These are phyloP conservation scores for Gobionotothen gibberifrons DNA, from an alignment of 2,797 vertebrate species.

Conservation along the genomic window DNA sequence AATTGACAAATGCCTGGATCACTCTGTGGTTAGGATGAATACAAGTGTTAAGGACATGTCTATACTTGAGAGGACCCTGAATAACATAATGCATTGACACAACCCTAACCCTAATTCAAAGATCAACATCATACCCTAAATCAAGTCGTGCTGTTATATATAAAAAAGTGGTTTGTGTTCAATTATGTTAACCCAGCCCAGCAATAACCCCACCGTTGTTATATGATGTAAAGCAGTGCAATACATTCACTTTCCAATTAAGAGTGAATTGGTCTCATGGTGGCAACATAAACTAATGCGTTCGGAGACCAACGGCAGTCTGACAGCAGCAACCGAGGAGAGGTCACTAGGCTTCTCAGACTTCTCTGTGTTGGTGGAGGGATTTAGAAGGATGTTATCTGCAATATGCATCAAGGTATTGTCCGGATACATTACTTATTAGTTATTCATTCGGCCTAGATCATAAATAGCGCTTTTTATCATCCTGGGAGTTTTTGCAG, in stretches of 20 bases:
- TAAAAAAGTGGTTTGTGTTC: conserved; percentile 14
- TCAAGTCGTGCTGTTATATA: neutral
- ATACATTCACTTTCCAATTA: conserved; percentile 75
- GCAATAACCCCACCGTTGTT: conserved; percentile 47
- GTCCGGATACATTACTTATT: too few relatives aligned
- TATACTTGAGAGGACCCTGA: neutral
- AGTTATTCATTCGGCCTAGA: too few relatives aligned
- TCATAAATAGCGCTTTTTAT: too few relatives aligned
- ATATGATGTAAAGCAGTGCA: conserved; percentile 64
- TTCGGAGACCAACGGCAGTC: conserved; percentile 59
- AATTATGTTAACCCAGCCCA: conserved; percentile 46
- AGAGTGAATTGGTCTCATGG: conserved; percentile 69
- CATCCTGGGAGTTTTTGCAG: too few relatives aligned
- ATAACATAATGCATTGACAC: neutral
- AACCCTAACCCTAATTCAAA: neutral
- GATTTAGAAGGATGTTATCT: conserved; percentile 18
- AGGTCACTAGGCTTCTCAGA: conserved; percentile 42
- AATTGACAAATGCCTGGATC: neutral
- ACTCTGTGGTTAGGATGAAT: neutral
- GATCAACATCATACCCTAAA: neutral
- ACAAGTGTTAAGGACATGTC: neutral
- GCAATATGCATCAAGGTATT: neutral
- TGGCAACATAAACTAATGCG: conserved; percentile 70
- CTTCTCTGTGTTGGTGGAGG: conserved; percentile 17
- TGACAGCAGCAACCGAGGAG: conserved; percentile 50